These are phyloP conservation scores for Dasyprocta punctata DNA, from an alignment of 2,113 vertebrate species.

Conservation along the genomic window DNA sequence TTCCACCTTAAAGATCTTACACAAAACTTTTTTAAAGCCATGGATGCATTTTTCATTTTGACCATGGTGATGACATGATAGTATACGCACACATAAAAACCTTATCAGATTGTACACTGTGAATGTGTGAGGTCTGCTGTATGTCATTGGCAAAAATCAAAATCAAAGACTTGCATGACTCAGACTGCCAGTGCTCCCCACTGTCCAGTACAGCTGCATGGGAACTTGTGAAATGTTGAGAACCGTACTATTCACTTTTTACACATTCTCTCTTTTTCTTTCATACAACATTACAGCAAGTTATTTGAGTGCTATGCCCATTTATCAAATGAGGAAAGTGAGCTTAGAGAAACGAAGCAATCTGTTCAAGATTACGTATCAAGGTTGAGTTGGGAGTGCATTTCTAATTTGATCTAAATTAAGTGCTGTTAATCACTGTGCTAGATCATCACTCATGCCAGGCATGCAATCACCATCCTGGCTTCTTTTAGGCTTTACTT, in stretches of 20 bases:
- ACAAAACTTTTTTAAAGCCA: neutral
- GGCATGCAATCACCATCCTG: neutral
- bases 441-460: neutral
- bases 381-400: neutral
- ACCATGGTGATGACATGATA: slow-evolving; percentile 3
- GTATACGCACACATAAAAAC: neutral
- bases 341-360: neutral
- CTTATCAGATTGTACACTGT: neutral
- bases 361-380: neutral
- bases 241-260: neutral
- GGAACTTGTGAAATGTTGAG: neutral
- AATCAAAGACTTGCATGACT: neutral
- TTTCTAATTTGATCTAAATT: neutral
- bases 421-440: neutral
- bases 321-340: neutral
- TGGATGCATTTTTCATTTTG: neutral
- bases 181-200: neutral
- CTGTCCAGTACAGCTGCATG: neutral
- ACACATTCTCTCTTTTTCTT: neutral
- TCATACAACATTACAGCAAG: neutral
- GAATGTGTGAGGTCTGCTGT: neutral
- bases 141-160: slow-evolving; percentile 14
- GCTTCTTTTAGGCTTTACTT: neutral
- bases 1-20: slow-evolving; percentile 28
- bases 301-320: neutral